Base-by-base conservation (phyloP, 2,888 invertebrate genomes). In the Parnassius orleans region DNA sequence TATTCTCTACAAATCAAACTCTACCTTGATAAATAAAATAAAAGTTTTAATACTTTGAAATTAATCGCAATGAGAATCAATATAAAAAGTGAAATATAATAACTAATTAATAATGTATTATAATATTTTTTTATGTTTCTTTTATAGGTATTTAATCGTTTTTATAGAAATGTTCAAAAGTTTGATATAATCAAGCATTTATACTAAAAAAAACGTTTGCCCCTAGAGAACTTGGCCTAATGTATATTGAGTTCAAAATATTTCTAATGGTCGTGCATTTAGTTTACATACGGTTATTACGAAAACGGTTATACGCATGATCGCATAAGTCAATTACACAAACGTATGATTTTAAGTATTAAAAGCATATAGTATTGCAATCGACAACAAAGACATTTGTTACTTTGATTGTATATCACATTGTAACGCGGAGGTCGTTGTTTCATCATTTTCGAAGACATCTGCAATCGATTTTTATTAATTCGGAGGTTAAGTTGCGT, bases 241-340 rank as follows among this genome's bases (percentile, higher is more conserved):
- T 14, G n/a, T 47, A 9, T 14, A 47, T 11, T n/a, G n/a, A 7
- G 3, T 14, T 43, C 10, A 15, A 53, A 53, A 43, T 19, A 10
- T 53, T 47, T 53, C 9, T 33, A 10, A 11, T 9, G 43, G 10
- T 53, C 19, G 10, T 43, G 43, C 12, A 12, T 44, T 11, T 7
- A 14, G 44, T 51, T 24, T 24, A 33, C 15, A 12, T 10, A 33
- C 53, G 12, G 14, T n/a, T 51, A 61, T 61, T 64, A 60, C 52
- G 63, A 53, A 57, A 61, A 57, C 53, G 57, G 61, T 33, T 57
- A 14, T 41, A 53, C 61, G 57, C 61, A 15, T 53, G 57, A 57
- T 47, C 53, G 57, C 52, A 19, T 53, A 61, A 42, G 7, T 33
- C 24, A 11, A 48, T 48, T 48, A 48, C 47, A 56, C 47, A 53